These are phyloP conservation scores for Gryllus longicercus DNA, from an alignment of 2,888 invertebrate species.

Conservation along the genomic window DNA sequence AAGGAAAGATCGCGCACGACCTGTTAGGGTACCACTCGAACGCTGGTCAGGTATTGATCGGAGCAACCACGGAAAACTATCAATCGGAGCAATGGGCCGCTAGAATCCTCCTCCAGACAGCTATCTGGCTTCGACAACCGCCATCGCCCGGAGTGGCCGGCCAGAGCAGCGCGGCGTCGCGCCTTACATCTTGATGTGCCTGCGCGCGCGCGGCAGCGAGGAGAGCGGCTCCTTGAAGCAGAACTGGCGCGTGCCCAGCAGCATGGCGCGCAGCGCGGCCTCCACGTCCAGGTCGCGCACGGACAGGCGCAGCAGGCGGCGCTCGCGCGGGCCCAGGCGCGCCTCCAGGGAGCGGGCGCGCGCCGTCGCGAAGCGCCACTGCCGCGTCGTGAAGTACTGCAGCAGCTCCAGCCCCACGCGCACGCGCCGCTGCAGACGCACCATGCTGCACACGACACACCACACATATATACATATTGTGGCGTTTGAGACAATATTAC, in stretches of 20 bases:
- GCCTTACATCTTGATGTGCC: constrained; percentile 58
- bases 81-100: no score
- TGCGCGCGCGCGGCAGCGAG: constrained; percentile 69
- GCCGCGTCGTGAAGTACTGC: constrained; percentile 75
- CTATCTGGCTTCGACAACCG: no score
- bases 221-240: constrained; percentile 79
- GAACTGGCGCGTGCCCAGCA: constrained; percentile 78
- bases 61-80: no score
- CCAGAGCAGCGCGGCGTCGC: no score
- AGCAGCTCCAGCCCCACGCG: constrained; percentile 63
- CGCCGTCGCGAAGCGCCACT: constrained; percentile 72
- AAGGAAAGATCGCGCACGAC: no score
- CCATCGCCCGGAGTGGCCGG: no score
- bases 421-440: constrained; percentile 61
- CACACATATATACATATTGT: no score
- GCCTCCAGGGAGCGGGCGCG: constrained; percentile 56
- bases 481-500: no score
- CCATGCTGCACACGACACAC: constrained; percentile 52
- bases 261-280: constrained; percentile 64
- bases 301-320: constrained; percentile 56
- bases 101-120: no score
- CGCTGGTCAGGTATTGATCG: no score
- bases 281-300: constrained; percentile 58
- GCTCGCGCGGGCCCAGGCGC: constrained; percentile 55
- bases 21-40: no score